phyloP scores from a whole-genome alignment of 2,888 invertebrate genomes.

The Toxonevra muliebris region DNA sequence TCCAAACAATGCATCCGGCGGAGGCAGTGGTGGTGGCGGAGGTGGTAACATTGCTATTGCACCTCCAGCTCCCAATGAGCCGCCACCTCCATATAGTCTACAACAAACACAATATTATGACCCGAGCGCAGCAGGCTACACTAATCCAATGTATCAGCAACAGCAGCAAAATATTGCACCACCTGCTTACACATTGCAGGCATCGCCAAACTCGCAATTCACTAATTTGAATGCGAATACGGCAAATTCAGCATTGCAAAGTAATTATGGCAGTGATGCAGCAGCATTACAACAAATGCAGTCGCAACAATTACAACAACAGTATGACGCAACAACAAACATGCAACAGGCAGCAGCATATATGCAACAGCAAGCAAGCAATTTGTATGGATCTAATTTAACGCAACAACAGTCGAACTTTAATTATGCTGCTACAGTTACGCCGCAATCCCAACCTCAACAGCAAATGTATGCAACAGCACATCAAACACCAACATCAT shows the following conservation, averaged over 20 bases:
- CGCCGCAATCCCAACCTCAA: not conserved
- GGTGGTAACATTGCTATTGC: not conserved
- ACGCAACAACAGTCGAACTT: constrained; percentile 13
- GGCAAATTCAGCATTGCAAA: constrained; percentile 47
- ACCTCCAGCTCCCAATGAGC: constrained; percentile 55
- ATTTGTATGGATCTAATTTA: not conserved
- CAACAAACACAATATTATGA: constrained; percentile 59
- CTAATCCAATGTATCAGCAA: constrained; percentile 62
- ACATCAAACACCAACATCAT: not conserved
- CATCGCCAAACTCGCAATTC: constrained; percentile 54
- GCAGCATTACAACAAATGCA: constrained; percentile 7
- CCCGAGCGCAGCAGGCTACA: constrained; percentile 55
- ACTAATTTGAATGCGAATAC: constrained; percentile 48
- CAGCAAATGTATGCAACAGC: constrained; percentile 1
- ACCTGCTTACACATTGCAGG: constrained; percentile 58
- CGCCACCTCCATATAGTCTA: constrained; percentile 59
- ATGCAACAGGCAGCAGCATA: not conserved
- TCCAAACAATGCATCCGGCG: constrained; percentile 17
- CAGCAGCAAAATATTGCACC: constrained; percentile 59
- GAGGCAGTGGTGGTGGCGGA: constrained; percentile 10
- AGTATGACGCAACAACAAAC: not conserved
- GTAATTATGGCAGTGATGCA: constrained; percentile 28
- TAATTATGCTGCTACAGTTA: not conserved
- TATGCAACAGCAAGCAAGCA: constrained; percentile 16
- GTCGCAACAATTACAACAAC: constrained; percentile 22